Conservation (phyloP, 2,113 vertebrate species). For the Phaethon lepturus region DNA sequence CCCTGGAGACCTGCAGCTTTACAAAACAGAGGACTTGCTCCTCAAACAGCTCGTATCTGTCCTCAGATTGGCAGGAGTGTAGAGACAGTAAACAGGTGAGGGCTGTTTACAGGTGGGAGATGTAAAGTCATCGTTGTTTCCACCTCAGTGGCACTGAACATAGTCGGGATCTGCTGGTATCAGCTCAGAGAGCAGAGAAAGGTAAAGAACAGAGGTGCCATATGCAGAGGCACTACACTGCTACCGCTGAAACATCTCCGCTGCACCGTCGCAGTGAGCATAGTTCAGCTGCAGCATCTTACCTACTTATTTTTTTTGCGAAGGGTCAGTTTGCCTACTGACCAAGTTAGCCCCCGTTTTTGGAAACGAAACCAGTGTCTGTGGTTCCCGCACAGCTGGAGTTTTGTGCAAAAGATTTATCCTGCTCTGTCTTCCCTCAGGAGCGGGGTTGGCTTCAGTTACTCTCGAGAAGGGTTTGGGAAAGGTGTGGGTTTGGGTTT, state of each 20-base stretch:
- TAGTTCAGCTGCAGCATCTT: background rate
- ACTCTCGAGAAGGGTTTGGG: background rate
- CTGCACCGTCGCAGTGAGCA: rapidly evolving
- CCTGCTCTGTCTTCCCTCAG: background rate
- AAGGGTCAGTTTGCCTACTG: background rate
- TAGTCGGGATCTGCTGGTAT: background rate
- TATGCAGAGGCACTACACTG: rapidly evolving
- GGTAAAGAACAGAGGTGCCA: rapidly evolving
- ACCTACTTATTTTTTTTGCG: too few relatives aligned
- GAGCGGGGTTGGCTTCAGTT: background rate
- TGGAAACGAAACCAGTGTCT: background rate
- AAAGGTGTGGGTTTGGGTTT: background rate
- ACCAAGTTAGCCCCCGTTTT: background rate
- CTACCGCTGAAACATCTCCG: rapidly evolving
- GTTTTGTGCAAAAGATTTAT: background rate
- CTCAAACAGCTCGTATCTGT: background rate
- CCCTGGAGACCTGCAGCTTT: background rate
- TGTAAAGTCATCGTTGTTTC: background rate
- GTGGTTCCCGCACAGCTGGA: background rate
- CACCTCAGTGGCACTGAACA: rapidly evolving
- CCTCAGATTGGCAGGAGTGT: background rate
- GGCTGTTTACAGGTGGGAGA: background rate
- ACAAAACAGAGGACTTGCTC: background rate
- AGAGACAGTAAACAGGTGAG: background rate
- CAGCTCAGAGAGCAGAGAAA: background rate